phyloP scores from a whole-genome alignment of 2,888 invertebrate genomes.

The Oscheius onirici region DNA sequence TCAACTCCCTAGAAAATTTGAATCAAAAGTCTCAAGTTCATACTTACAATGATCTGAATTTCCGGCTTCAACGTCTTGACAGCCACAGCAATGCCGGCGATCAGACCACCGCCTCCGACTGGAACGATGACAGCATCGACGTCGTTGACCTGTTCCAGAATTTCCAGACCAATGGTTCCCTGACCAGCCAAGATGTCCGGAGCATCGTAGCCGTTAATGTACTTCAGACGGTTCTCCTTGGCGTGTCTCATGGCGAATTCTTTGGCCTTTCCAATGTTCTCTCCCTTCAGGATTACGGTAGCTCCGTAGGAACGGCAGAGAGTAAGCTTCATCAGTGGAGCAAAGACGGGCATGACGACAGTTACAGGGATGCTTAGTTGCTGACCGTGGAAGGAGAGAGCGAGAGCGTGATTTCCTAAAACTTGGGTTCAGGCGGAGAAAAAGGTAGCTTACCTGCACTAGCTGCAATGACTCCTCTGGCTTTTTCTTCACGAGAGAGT shows the following conservation, averaged over 20 bases:
- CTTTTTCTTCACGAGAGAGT: constrained; percentile 41
- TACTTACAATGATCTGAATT: constrained; percentile 86
- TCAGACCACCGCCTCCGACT: constrained; percentile 90
- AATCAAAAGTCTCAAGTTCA: neutral
- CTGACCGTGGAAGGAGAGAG: constrained; percentile 83
- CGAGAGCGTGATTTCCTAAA: constrained; percentile 88
- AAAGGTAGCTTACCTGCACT: constrained; percentile 45
- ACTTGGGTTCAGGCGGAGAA: neutral
- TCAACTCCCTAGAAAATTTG: constrained; percentile 80
- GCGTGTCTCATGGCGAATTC: constrained; percentile 82
- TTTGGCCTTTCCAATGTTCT: constrained; percentile 76
- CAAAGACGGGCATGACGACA: constrained; percentile 93
- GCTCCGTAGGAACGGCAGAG: constrained; percentile 87
- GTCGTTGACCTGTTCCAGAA: constrained; percentile 83
- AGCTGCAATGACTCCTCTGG: constrained; percentile 62
- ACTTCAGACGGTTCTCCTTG: constrained; percentile 80
- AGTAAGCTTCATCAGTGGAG: constrained; percentile 94
- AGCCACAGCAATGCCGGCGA: constrained; percentile 89
- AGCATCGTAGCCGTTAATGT: constrained; percentile 93
- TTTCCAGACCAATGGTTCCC: constrained; percentile 91
- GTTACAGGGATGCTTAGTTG: constrained; percentile 80
- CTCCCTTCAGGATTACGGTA: constrained; percentile 80
- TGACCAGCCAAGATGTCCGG: constrained; percentile 94
- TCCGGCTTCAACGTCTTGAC: constrained; percentile 86
- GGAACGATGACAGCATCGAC: constrained; percentile 90